These are phyloP conservation scores for Chionodraco myersi DNA, from an alignment of 2,113 vertebrate genomes.

Conservation along the genomic window DNA sequence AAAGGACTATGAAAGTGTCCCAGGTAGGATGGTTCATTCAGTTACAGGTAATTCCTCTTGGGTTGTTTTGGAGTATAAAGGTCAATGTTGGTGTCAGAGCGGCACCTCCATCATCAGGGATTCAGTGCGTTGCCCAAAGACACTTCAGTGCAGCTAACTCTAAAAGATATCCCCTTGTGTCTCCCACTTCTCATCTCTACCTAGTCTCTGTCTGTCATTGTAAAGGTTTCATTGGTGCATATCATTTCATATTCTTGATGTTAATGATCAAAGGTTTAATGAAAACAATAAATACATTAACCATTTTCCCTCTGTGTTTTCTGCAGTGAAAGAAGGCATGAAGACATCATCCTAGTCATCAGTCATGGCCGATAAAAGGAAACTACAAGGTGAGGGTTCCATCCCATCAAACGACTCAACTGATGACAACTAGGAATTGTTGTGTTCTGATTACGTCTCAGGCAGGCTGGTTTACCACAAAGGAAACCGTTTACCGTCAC, in stretches of 20 bases:
- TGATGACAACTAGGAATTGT: slow-evolving; percentile 1
- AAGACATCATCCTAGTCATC: slow-evolving; percentile 89
- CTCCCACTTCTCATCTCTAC: not conserved
- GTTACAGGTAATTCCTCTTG: not conserved
- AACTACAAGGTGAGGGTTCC: slow-evolving; percentile 88
- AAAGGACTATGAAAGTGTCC: not conserved
- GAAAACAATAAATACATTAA: not conserved
- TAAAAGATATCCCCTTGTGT: not conserved
- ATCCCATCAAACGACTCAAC: not conserved
- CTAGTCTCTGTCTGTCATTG: not conserved
- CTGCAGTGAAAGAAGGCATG: slow-evolving; percentile 89
- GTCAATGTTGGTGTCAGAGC: too few species aligned
- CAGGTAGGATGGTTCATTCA: not conserved
- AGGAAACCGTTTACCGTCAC: too few species aligned
- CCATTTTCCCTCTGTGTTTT: not conserved
- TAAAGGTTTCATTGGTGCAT: not conserved
- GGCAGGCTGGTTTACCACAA: too few species aligned
- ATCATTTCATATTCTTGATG: not conserved
- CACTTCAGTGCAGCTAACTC: not conserved
- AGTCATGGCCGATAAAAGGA: slow-evolving; percentile 97
- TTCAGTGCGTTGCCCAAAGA: not conserved
- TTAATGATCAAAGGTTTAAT: too few species aligned
- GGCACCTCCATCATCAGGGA: not conserved
- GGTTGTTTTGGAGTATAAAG: not conserved
- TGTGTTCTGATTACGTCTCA: slow-evolving; percentile 7